Conservation (phyloP, 2,113 vertebrate species). For the Osmerus eperlanus region DNA sequence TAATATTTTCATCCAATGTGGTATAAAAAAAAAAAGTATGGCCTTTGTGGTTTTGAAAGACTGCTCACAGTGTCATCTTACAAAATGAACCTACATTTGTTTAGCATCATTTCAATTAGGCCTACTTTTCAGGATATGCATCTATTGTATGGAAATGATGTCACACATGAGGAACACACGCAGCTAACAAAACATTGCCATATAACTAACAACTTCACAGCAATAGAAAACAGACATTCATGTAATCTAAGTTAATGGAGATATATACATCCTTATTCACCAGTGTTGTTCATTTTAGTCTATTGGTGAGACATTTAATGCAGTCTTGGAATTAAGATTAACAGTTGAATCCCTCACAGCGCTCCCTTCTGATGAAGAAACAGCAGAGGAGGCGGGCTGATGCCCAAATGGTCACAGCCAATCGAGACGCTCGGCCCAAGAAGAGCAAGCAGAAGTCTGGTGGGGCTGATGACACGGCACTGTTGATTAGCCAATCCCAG, state of each 20-base stretch:
- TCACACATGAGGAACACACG: too few relatives aligned
- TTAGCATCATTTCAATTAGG: too few relatives aligned
- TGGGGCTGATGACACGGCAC: constrained; percentile 64
- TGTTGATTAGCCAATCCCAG: constrained; percentile 68
- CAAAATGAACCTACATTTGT: too few relatives aligned
- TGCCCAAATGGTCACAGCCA: constrained; percentile 71
- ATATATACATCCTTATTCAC: not conserved
- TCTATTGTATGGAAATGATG: too few relatives aligned
- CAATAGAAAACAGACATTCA: not conserved
- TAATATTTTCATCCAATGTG: too few relatives aligned
- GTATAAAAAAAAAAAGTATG: too few relatives aligned
- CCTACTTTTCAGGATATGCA: too few relatives aligned
- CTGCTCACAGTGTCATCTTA: too few relatives aligned
- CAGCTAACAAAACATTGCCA: too few relatives aligned
- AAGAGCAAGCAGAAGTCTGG: constrained; percentile 59
- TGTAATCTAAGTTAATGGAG: not conserved
- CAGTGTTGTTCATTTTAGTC: not conserved
- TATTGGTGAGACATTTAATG: not conserved
- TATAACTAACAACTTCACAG: too few relatives aligned
- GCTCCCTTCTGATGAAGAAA: constrained; percentile 70
- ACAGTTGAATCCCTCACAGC: constrained; percentile 41
- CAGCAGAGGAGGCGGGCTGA: constrained; percentile 73
- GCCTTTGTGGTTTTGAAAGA: too few relatives aligned
- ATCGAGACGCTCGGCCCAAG: constrained; percentile 64
- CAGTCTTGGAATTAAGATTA: constrained; percentile 9